Percentiles rank a stretch among this genome's conserved stretches.
Conservation (phyloP, 2,797 vertebrate genomes). For the Staurois parvus region DNA sequence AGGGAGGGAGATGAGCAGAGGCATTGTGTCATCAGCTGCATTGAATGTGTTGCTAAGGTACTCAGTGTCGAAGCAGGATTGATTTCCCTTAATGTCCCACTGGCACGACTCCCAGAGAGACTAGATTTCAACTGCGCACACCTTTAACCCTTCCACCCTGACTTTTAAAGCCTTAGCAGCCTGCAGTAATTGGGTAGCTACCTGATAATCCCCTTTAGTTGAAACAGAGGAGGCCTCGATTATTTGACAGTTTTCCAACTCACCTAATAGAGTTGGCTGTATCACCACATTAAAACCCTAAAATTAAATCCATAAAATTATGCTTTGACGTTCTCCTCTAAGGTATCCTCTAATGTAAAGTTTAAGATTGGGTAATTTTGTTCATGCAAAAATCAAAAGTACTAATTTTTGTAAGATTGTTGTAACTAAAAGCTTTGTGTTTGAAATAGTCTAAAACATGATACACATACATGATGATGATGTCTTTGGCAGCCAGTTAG, state of each 20-base stretch:
- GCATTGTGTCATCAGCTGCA: constrained; percentile 53
- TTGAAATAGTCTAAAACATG: too few species aligned
- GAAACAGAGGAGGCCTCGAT: constrained; percentile 45
- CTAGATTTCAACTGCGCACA: constrained; percentile 56
- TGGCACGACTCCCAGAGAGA: constrained; percentile 53
- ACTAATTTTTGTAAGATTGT: neutral
- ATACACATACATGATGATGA: too few species aligned
- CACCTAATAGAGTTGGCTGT: constrained; percentile 6
- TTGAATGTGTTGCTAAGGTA: constrained; percentile 60
- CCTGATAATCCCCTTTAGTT: constrained; percentile 45
- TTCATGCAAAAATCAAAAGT: neutral
- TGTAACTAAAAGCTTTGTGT: neutral
- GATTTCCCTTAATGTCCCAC: constrained; percentile 60
- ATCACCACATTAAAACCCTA: constrained; percentile 9
- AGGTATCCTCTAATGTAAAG: neutral
- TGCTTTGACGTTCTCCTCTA: neutral
- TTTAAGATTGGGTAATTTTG: neutral
- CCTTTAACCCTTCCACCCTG: constrained; percentile 56
- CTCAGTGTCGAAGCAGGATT: constrained; percentile 52
- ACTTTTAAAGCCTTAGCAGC: constrained; percentile 52
- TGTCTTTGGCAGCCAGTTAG: too few species aligned
- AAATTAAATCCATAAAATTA: constrained; percentile 5
- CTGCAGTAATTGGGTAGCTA: constrained; percentile 55
- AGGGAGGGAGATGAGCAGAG: constrained; percentile 49
- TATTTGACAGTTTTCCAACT: constrained; percentile 42